Evolutionary conservation across 2,113 vertebrate genomes (phyloP).

Genomic region (Oenanthe oenanthe): DNA sequence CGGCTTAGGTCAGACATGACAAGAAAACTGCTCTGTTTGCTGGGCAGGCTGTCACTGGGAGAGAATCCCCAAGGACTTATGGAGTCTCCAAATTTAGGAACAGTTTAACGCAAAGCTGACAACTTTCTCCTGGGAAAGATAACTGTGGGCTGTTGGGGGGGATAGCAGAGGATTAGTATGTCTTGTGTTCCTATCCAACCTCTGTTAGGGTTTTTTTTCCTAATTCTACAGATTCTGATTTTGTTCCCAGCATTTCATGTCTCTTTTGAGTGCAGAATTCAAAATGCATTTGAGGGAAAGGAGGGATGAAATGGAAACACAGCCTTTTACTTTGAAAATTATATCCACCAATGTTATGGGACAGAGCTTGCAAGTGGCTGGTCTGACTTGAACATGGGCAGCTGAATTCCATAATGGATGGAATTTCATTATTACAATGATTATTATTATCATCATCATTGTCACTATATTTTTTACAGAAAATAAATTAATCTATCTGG

Average conservation of each 20-base stretch:
- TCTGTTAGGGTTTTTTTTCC: neutral
- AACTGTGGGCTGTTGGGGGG: neutral
- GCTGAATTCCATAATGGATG: neutral
- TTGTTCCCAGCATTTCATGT: neutral
- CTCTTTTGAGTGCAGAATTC: neutral
- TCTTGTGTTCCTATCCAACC: neutral
- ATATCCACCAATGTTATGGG: accelerated
- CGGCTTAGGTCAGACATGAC: neutral
- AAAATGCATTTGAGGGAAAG: neutral
- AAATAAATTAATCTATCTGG: neutral
- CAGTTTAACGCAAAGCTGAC: neutral
- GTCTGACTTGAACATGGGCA: neutral
- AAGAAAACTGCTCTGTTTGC: neutral
- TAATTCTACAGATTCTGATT: neutral
- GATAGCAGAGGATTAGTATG: neutral
- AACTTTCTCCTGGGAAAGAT: neutral
- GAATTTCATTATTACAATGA: neutral
- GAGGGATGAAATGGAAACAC: neutral
- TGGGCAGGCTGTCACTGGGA: neutral
- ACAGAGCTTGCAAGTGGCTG: neutral
- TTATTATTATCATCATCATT: neutral
- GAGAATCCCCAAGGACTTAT: neutral
- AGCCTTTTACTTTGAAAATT: neutral
- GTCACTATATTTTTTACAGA: neutral
- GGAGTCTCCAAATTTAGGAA: neutral